phyloP scores from a whole-genome alignment of 2,797 vertebrate genomes.

The Thamnophis elegans region DNA sequence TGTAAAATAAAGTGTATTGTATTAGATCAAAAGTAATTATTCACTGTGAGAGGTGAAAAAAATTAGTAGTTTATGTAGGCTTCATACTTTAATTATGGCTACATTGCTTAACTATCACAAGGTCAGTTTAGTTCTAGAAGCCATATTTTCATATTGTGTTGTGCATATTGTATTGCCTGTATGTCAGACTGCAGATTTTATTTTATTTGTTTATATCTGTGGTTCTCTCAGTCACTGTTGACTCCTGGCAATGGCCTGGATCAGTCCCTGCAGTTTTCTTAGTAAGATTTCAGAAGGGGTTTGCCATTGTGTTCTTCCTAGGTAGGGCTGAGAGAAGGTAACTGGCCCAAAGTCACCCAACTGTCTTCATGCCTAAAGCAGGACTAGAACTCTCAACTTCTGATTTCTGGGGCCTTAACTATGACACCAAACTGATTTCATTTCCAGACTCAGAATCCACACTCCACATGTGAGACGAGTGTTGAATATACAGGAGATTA shows the following conservation, averaged over 20 bases:
- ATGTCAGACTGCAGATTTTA: not conserved
- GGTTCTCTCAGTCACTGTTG: not conserved
- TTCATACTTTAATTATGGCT: not conserved
- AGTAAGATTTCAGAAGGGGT: not conserved
- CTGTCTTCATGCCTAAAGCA: too few relatives aligned
- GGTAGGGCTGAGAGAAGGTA: not conserved
- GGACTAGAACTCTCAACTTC: too few relatives aligned
- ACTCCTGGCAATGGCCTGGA: not conserved
- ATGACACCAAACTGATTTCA: too few relatives aligned
- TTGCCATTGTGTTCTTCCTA: not conserved
- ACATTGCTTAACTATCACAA: not conserved
- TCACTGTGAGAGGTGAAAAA: not conserved
- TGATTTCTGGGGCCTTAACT: too few relatives aligned
- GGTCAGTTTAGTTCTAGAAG: not conserved
- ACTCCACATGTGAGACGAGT: too few relatives aligned
- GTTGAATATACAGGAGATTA: too few relatives aligned
- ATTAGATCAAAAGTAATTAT: not conserved
- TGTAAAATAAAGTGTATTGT: not conserved
- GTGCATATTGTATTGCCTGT: not conserved
- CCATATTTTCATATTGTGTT: not conserved
- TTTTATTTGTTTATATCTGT: not conserved
- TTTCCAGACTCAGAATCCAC: too few relatives aligned
- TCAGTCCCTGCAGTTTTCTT: not conserved
- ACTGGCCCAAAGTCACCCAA: too few relatives aligned
- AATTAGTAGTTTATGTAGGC: not conserved